Percentiles rank a stretch among this genome's conserved stretches.
These are phyloP conservation scores for Castor canadensis DNA, from an alignment of 2,113 vertebrate species.

Conservation along the genomic window DNA sequence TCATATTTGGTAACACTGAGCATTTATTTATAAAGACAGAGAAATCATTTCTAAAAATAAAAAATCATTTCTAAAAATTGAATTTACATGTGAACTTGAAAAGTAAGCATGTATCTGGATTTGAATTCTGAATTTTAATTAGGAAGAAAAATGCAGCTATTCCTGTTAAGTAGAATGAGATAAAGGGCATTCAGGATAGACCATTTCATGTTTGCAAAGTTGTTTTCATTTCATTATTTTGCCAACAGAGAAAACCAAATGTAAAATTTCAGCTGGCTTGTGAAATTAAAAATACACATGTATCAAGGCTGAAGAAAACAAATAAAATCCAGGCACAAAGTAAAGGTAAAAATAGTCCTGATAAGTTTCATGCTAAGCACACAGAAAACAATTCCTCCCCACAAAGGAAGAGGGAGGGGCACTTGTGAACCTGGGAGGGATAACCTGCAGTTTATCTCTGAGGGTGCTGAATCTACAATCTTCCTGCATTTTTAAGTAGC, in stretches of 20 bases:
- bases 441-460: rapidly evolving
- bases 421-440: not conserved
- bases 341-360: not conserved
- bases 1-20: not conserved
- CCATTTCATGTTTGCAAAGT: not conserved
- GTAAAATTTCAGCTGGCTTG: not conserved
- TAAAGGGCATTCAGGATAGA: not conserved
- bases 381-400: not conserved
- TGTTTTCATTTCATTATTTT: not conserved
- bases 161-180: not conserved
- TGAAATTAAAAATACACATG: not conserved
- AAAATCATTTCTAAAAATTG: not conserved
- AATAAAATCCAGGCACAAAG: not conserved
- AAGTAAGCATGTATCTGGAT: not conserved
- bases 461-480: not conserved
- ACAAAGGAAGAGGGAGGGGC: not conserved
- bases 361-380: too few species aligned
- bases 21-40: not conserved
- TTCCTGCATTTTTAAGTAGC: not conserved
- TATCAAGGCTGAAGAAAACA: not conserved
- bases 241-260: not conserved
- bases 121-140: not conserved
- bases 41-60: not conserved
- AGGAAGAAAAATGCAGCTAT: not conserved
- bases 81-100: not conserved